Evolutionary conservation across 1,140 invertebrate species (phyloP), one percentile per base, ranked within the genome.

Genomic region (Achatina immaculata): DNA sequence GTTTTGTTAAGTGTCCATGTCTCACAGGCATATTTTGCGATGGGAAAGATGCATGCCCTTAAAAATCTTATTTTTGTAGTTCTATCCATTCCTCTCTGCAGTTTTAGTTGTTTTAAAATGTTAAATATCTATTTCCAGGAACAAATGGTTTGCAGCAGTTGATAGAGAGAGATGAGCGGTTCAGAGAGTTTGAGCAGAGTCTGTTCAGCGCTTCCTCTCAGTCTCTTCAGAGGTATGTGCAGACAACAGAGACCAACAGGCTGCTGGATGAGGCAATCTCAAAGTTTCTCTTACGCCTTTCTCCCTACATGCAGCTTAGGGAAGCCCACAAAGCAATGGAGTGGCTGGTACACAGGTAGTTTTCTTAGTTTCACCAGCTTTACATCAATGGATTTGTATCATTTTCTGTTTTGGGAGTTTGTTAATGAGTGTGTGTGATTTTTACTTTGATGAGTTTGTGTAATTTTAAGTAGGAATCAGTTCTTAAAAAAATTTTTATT

Each of bases 251-350:
- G 2, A 45, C 48, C 24, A 80, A 80, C 40, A 48, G 72, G 36
- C 55, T 55, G 38, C 68, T 80, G 68, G 78, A 80, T 45, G 45
- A 71, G 34, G 48, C 34, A 24, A 51, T 80, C 45, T 34, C 40
- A 16, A 80, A 38, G 34, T 80, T 80, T 58, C 48, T 80, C 11
- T 31, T 80, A 11, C 36, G 31, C 28, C 48, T 80, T 9, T 80
- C 78, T 34, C 68, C 78, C 24, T 80, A 80, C 48, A 80, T 80
- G 78, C 78, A 80, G 68, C 48, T 80, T 0, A 31, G 78, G 36
- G 78, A 80, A n/a, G 65, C 78, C 11, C 78, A 80, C 48, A 80
- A 80, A 55, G 78, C 78, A 4, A 51, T 80, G 78, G 78, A 80
- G 43, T 80, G 78, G 78, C 2, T 80, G 78, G 78, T 80, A 1